Base-by-base conservation (phyloP, 2,888 invertebrate genomes). In the Chirona hameri region DNA sequence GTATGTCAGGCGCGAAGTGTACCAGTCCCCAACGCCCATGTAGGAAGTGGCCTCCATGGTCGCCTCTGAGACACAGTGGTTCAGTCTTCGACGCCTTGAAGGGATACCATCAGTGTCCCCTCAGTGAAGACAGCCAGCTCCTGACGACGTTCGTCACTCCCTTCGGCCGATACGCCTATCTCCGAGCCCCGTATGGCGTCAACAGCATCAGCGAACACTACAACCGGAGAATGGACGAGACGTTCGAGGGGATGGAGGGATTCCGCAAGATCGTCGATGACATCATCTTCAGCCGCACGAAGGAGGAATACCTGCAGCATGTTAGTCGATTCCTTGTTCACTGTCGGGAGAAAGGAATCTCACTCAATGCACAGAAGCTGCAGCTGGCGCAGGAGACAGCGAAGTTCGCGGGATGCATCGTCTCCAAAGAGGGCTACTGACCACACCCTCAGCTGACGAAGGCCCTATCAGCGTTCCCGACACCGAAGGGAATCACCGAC, bases 161-260 rank as follows among this genome's bases (percentile, higher is more conserved):
- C 24, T 83, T 82, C 72, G 83, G 83, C 18, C 57, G 82, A 27
- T 83, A 79, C 60, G 65, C 31, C 27, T 83, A 60, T 29, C 46
- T n/a, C 12, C 81, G 83, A 1, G 60, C 80, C n/a, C 83, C 31
- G 60, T 81, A 24, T 52, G 82, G 81, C 29, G 72, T 83, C 52
- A 83, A 24, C 46, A 31, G 29, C 29, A 69, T 69, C 27, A 12
- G 9, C 5, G 69, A 69, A 15, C 81, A n/a, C n/a, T n/a, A n/a
- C n/a, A n/a, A n/a, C n/a, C n/a, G n/a, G n/a, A n/a, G n/a, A n/a
- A n/a, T n/a, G 69, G 39, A 60, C 18, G 72, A 80, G 55, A 9
- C 29, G 29, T 82, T 55, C 27, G 55, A 72, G 48, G 72, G 57
- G 46, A n/a, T 80, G 2, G 65, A 27, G 46, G 24, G 55, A 39